A percentile compares a stretch with the other conserved stretches of the same genome.
Evolutionary conservation across 2,797 vertebrate species (phyloP).

Genomic region (Pachyuromys duprasi): DNA sequence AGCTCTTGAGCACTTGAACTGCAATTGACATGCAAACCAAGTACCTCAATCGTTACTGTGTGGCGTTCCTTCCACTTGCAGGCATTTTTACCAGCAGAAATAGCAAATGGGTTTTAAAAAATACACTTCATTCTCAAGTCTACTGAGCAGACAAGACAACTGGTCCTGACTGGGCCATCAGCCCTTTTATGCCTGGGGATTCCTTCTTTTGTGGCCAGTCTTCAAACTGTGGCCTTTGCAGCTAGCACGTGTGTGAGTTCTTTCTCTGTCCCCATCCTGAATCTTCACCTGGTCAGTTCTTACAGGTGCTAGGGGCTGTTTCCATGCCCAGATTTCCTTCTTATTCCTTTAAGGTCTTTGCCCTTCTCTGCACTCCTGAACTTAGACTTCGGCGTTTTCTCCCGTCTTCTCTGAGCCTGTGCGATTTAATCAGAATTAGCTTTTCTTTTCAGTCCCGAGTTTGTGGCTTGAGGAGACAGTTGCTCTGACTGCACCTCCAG

Average conservation of each 20-base stretch:
- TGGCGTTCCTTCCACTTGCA: background rate
- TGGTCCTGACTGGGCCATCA: background rate
- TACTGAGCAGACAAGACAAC: background rate
- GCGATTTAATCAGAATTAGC: background rate
- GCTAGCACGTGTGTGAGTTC: background rate
- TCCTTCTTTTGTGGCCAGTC: background rate
- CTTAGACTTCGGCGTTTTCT: background rate
- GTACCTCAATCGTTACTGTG: background rate
- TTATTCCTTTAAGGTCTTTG: background rate
- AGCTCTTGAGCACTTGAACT: background rate
- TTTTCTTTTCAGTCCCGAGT: background rate
- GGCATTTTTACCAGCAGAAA: background rate
- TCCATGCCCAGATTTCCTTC: background rate
- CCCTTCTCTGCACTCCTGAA: background rate
- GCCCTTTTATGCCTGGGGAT: background rate
- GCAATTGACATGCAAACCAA: background rate
- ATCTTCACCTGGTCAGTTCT: background rate
- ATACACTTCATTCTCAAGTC: background rate
- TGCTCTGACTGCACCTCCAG: background rate
- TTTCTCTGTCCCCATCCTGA: background rate
- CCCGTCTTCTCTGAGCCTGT: background rate
- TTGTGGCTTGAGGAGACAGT: background rate
- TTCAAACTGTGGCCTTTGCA: background rate
- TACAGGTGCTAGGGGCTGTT: background rate
- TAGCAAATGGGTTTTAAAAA: background rate